Base-by-base conservation (phyloP, 2,797 vertebrate genomes). In the Acipenser transmontanus region DNA sequence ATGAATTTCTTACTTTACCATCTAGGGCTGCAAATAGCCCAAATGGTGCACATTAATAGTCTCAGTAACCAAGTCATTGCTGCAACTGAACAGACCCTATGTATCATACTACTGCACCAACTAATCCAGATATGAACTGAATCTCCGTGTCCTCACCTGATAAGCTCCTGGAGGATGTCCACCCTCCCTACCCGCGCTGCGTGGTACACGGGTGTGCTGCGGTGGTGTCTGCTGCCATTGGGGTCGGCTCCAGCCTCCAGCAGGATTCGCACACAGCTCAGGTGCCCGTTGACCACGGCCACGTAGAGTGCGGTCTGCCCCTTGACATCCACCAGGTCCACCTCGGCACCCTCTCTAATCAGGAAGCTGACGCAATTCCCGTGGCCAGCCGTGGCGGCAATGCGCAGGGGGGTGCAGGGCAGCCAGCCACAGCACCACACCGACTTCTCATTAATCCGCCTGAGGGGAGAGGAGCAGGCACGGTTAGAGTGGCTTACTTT, bases 371-470 rank as follows among this genome's bases (percentile, higher is more conserved):
- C 94, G 0, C 93, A 96, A 71, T 90, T 81, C 0, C 89, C 88
- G 0, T 98, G 95, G 14, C 95, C 95, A 0, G 94, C 94, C 0
- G 95, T 97, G 77, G 95, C 92, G 0, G 95, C 96, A 0, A 98
- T 95, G 49, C 94, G 87, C 76, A 97, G 81, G 0, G 95, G 95
- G 0, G 95, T 96, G 74, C 96, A 98, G 69, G 95, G 95, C 9
- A 98, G 84, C 83, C 93, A 96, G 59, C 95, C 95, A 0, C 93
- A 95, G 70, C 94, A 96, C 95, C 95, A 98, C 59, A 97, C 92
- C 0, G 93, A 96, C 86, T 95, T 96, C 87, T 97, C 93, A 5
- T 98, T 94, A 77, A 98, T 97, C 7, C 92, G 90, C 72, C 95
- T 98, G 72, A 14, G 1, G 11, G 56, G 0, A 64, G 9, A 63